Conservation (phyloP, 2,113 vertebrate species). For the Rhinolophus ferrumequinum region DNA sequence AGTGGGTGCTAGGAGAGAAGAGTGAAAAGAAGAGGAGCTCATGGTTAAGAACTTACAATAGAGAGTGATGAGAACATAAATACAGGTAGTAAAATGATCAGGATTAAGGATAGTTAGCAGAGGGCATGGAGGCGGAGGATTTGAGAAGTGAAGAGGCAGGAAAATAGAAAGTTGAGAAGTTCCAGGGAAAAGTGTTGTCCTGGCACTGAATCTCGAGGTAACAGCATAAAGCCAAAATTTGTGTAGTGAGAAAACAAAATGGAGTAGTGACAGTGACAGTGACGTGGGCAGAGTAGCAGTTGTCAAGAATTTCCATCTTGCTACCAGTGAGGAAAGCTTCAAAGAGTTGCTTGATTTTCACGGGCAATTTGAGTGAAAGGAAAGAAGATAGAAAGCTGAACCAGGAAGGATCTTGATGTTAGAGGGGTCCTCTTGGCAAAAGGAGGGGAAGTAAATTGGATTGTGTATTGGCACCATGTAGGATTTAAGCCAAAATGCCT, state of each 20-base stretch:
- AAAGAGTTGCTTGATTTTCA: not conserved
- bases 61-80: not conserved
- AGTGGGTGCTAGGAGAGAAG: not conserved
- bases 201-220: not conserved
- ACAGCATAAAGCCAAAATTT: too few species aligned
- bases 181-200: not conserved
- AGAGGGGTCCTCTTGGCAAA: not conserved
- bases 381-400: not conserved
- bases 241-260: not conserved
- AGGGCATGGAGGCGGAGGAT: not conserved
- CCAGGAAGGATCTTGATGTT: not conserved
- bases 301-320: not conserved
- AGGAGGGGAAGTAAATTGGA: not conserved
- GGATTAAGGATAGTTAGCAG: accelerated
- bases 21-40: not conserved
- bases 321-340: not conserved
- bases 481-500: constrained; percentile 4
- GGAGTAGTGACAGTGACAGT: accelerated
- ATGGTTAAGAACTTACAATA: not conserved
- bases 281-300: not conserved
- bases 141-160: not conserved
- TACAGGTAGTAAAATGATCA: not conserved
- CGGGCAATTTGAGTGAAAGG: not conserved
- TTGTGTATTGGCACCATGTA: not conserved
- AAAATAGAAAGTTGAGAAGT: not conserved